These are phyloP conservation scores for Seira ritae DNA, from an alignment of 2,888 invertebrate species.

Conservation along the genomic window DNA sequence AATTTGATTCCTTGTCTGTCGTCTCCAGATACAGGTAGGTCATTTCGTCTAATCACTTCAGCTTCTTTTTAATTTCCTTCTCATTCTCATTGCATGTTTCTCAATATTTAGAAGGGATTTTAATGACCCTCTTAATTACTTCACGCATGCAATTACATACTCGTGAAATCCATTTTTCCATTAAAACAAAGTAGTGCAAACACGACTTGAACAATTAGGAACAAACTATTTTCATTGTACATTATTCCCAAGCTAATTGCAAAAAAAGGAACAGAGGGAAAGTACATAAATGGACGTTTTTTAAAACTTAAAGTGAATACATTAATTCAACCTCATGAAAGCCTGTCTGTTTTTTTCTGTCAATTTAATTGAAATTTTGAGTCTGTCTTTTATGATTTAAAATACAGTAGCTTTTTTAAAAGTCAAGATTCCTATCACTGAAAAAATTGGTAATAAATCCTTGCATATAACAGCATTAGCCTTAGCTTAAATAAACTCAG, in stretches of 20 bases:
- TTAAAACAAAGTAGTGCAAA: neutral
- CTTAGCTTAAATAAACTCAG: no score
- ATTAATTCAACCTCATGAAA: no score
- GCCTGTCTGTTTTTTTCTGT: no score
- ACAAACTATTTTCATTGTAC: no score
- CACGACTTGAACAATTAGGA: neutral
- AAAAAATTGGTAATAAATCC: conserved; percentile 51
- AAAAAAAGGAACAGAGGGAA: no score
- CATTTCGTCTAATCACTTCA: no score
- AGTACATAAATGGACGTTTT: no score
- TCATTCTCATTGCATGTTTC: no score
- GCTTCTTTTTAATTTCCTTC: no score
- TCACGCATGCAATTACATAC: conserved; percentile 58
- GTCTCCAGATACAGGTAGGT: neutral
- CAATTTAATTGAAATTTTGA: conserved; percentile 25
- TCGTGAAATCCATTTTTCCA: conserved; percentile 23
- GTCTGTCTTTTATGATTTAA: neutral
- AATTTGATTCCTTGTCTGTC: neutral
- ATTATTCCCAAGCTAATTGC: no score
- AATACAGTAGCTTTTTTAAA: neutral
- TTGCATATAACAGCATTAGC: conserved; percentile 36
- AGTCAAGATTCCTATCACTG: conserved; percentile 39
- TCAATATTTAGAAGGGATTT: neutral
- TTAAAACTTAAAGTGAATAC: no score
- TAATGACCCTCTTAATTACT: conserved; percentile 62